phyloP scores from a whole-genome alignment of 1,140 invertebrate genomes.

The Tyrophagus putrescentiae region DNA sequence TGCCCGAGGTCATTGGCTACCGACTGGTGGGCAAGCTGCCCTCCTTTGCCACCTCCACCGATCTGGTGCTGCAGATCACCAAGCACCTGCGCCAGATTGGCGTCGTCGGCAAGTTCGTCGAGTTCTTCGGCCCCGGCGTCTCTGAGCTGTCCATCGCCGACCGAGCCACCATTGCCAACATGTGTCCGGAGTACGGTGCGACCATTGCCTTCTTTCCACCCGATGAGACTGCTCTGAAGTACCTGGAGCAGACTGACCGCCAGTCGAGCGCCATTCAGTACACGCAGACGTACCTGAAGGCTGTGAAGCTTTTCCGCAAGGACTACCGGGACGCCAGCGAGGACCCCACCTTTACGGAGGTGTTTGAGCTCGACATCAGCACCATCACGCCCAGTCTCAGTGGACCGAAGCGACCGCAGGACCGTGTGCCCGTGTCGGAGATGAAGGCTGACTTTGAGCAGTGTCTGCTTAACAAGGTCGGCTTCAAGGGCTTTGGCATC shows the following conservation, averaged over 20 bases:
- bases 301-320: slow-evolving; percentile 57
- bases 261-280: slow-evolving; percentile 59
- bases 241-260: slow-evolving; percentile 80
- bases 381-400: slow-evolving; percentile 86
- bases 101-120: slow-evolving; percentile 95
- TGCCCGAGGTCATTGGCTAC: slow-evolving; percentile 91
- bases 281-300: slow-evolving; percentile 67
- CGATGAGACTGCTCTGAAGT: slow-evolving; percentile 65
- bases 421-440: slow-evolving; percentile 70
- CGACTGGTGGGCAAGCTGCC: slow-evolving; percentile 63
- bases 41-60: slow-evolving; percentile 82
- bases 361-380: slow-evolving; percentile 67
- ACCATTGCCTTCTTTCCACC: slow-evolving; percentile 92
- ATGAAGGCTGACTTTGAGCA: slow-evolving; percentile 78
- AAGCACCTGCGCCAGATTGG: slow-evolving; percentile 87
- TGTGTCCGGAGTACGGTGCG: slow-evolving; percentile 90
- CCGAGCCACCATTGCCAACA: slow-evolving; percentile 60
- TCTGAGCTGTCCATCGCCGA: slow-evolving; percentile 79
- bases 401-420: slow-evolving; percentile 91
- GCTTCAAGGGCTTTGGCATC: slow-evolving; percentile 88
- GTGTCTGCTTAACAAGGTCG: slow-evolving; percentile 78
- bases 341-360: slow-evolving; percentile 73
- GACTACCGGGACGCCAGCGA: slow-evolving; percentile 59
- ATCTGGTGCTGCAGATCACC: slow-evolving; percentile 91
- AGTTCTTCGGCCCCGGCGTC: slow-evolving; percentile 92